Base-by-base conservation (phyloP, 2,888 invertebrate genomes). In the Lasioglossum figueresi region DNA sequence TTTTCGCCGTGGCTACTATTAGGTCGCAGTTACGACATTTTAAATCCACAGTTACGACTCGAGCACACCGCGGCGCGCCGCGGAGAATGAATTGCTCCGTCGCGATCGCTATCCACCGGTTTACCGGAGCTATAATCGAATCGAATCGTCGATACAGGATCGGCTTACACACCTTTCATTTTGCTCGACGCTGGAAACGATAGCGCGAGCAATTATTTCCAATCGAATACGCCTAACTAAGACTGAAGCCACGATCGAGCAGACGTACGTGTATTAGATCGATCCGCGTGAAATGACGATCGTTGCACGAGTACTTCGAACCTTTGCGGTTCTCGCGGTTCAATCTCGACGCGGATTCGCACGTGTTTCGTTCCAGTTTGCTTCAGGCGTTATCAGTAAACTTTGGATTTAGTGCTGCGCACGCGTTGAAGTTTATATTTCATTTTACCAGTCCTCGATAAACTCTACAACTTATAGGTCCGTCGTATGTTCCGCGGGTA, bases 11-110 rank as follows among this genome's bases (percentile, higher is more conserved):
- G 71, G 52, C 76, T 76, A 76, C 80, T 48, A 72, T 90, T 88
- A 86, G 76, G 84, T 70, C 86, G 88, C 78, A 85, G 82, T 86
- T 80, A 87, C 83, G 82, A 88, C 87, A 84, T 71, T n/a, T 79
- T 84, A 77, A 68, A 63, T 80, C 63, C 76, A 81, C 82, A 23
- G 77, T 82, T 81, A 79, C 68, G 75, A 84, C 84, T 71, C 2
- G 63, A 34, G 63, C 23, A 8, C 48, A 12, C 34, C 34, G 23
- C 19, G 19, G 48, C 14, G 59, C 56, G n/a, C 4, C 48, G 40
- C 23, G 16, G n/a, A 75, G 79, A 77, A 73, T 68, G 76, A 72
- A 68, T 85, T 72, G 66, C 80, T 52, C 59, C 79, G 63, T 76
- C 76, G 74, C 66, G 75, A 78, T 76, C 72, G 75, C 27, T 74